Base-by-base conservation (phyloP, 2,797 vertebrate genomes). In the Hybognathus amarus region DNA sequence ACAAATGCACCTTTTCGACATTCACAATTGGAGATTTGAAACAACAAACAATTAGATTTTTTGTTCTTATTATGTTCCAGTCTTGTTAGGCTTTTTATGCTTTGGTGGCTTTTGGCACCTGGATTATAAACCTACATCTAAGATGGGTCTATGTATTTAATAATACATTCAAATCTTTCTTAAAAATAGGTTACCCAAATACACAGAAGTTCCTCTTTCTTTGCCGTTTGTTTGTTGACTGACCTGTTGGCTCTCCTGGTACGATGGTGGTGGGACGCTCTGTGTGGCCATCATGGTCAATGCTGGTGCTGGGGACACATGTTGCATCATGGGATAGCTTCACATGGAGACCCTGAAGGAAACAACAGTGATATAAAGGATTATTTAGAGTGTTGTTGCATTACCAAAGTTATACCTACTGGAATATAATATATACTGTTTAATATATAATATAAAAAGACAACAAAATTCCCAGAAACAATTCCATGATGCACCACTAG, bases 281-380 rank as follows among this genome's bases (percentile, higher is more conserved):
- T 99, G 98, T 90, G 98, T 98, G 96, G 98, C 96, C 98, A 99
- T 99, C 97, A 99, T 99, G 86, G 96, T 98, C 96, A 99, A 92
- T 97, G 97, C 95, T 93, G 98, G 96, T 93, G 96, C 95, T 91
- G 97, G 96, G 96, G 98, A 97, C 95, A 95, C 98, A 99, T 99
- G 98, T 97, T 99, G 97, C 98, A 99, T 99, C 97, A 97, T 99
- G 97, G 96, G 97, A 94, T 93, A 94, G 96, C 95, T 94, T 99
- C 97, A 99, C 98, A 98, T 98, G 82, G 94, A 98, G 96, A 96
- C 96, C 91, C 97, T 96, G 94, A 36, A 36, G 83, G 64, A 90
- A 64, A 84, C 45, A 82, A 83, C 77, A 81, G 85, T 86, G 40
- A 89, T 77, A 38, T 33, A 6, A 71, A 63, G 6, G 17, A 70